Conservation (phyloP, 2,888 invertebrate genomes). For the Brenthis hecate region DNA sequence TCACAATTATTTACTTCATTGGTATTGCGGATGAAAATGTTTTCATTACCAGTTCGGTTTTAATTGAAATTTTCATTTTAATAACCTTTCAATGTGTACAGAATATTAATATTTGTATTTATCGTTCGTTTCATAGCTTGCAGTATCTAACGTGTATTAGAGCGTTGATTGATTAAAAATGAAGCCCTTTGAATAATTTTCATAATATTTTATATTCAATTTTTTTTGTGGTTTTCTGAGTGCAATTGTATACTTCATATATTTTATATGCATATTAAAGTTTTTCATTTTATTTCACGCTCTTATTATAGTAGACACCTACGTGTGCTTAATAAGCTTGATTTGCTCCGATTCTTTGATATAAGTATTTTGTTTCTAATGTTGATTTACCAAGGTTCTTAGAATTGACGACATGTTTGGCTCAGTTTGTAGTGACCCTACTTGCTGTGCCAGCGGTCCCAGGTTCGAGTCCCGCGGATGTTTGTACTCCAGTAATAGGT, state of each 20-base stretch:
- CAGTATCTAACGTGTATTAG: constrained; percentile 16
- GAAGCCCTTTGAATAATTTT: constrained; percentile 5
- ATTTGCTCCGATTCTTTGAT: too few relatives aligned
- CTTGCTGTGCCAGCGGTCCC: too few relatives aligned
- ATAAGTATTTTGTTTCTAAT: too few relatives aligned
- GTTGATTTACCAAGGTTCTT: too few relatives aligned
- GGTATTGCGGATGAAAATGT: constrained; percentile 38
- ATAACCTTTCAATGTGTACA: constrained; percentile 34
- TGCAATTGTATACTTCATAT: background rate
- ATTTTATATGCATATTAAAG: background rate
- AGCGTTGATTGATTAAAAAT: constrained; percentile 3
- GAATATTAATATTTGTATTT: constrained; percentile 22
- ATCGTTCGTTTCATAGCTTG: constrained; percentile 8
- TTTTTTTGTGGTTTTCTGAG: background rate
- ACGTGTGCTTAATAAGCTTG: too few relatives aligned
- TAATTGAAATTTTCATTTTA: constrained; percentile 43
- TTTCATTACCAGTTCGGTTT: constrained; percentile 41
- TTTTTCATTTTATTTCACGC: too few relatives aligned
- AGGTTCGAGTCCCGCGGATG: too few relatives aligned
- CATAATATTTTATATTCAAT: background rate
- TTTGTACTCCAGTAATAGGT: too few relatives aligned
- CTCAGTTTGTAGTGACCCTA: too few relatives aligned
- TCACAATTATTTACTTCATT: constrained; percentile 40
- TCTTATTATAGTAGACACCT: too few relatives aligned
- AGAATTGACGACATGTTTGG: too few relatives aligned